Conservation (phyloP, 2,797 vertebrate species). For the Acanthornis magna region DNA sequence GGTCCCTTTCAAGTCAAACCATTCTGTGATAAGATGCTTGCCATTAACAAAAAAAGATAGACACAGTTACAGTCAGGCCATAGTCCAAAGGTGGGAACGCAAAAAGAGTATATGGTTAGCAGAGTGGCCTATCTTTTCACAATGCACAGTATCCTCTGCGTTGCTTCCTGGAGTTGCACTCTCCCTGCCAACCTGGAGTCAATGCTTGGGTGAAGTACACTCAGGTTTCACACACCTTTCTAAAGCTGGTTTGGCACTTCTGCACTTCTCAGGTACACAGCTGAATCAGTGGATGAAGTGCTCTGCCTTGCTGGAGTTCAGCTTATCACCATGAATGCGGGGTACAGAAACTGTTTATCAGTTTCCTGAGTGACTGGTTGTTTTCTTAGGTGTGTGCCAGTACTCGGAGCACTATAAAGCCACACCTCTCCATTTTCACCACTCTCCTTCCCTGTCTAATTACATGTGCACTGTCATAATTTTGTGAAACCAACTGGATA, state of each 20-base stretch:
- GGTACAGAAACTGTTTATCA: background rate
- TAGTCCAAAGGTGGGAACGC: background rate
- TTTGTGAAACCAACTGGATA: constrained; percentile 23
- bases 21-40: background rate
- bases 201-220: background rate
- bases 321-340: background rate
- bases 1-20: background rate
- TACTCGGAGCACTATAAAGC: background rate
- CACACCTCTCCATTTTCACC: background rate
- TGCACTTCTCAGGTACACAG: background rate
- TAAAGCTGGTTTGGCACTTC: background rate
- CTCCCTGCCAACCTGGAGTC: background rate
- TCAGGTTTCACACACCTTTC: background rate
- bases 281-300: background rate
- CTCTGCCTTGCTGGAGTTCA: background rate
- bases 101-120: background rate
- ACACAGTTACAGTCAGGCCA: background rate
- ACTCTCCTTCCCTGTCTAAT: constrained; percentile 11
- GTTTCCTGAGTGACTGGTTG: constrained; percentile 1
- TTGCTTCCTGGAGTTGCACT: background rate
- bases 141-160: background rate
- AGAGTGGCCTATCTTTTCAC: background rate
- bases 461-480: background rate
- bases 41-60: background rate
- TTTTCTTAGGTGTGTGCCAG: constrained; percentile 30